Base-by-base conservation (phyloP, 2,797 vertebrate species). In the Capromys pilorides region DNA sequence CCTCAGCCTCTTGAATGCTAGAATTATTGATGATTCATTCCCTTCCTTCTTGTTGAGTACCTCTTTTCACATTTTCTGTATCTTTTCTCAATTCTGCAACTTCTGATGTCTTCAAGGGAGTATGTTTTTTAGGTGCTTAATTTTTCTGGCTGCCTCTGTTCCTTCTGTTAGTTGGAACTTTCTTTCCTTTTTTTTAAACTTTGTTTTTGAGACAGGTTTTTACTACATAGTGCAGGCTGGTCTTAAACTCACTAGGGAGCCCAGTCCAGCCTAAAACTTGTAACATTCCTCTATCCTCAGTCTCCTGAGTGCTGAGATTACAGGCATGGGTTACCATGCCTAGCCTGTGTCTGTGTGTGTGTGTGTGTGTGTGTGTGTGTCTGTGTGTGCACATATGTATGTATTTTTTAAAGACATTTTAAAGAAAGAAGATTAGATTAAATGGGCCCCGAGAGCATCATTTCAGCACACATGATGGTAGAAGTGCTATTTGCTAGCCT, bases 1-100 rank as follows among this genome's bases (percentile, higher is more conserved):
- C 36, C 10, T 73, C 36, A 26, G 69, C 69, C 36, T 73, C 36
- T 22, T 73, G 69, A 73, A 36, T 41, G 36, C 36, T 41, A 22
- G 69, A 41, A 73, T 41, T 73, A 41, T 39, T 41, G 22, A 5
- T 73, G 19, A 61, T 61, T 22, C 59, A 24, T 61, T 13, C 39
- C 51, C 89, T 67, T 81, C 57, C 19, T n/a, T 86, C 24, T 26
- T 69, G 2, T 78, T 94, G 41, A 54, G n/a, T n/a, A 62, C 28
- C n/a, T 64, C 41, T n/a, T 80, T 24, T 78, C 64, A 64, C 61
- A 41, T 88, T 92, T 88, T 91, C 28, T 91, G 26, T n/a, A 66
- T 19, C 18, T 93, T 87, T 91, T 95, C 45, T 51, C 18, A 62
- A 11, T 45, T 80, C 10, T 86, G 31, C 41, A 31, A 85, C 66